These are phyloP conservation scores for Mellilla xanthometata DNA, from an alignment of 2,888 invertebrate species.

Conservation along the genomic window DNA sequence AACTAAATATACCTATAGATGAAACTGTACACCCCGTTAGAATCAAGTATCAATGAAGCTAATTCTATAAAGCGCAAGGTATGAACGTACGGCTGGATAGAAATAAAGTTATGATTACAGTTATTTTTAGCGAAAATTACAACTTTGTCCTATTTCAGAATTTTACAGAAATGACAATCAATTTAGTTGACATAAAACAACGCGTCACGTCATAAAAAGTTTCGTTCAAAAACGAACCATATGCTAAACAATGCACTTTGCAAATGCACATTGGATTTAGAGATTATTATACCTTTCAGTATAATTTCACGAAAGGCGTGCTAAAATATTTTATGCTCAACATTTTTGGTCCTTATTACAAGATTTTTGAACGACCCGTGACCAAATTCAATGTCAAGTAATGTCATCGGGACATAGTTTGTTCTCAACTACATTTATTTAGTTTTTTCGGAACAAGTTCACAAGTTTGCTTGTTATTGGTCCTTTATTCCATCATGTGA, in stretches of 20 bases:
- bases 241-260: no score
- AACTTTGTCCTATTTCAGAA: constrained; percentile 44
- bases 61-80: constrained; percentile 43
- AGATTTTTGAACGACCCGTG: neutral
- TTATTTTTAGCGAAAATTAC: constrained; percentile 31
- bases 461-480: neutral
- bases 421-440: constrained; percentile 20
- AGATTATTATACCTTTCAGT: no score
- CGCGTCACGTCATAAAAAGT: constrained; percentile 62
- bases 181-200: constrained; percentile 65
- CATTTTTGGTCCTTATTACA: no score
- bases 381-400: constrained; percentile 9
- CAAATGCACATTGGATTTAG: no score
- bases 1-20: constrained; percentile 80
- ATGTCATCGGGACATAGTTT: constrained; percentile 5
- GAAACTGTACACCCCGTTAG: constrained; percentile 55
- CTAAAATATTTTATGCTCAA: no score
- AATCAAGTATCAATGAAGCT: constrained; percentile 41
- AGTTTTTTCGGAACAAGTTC: no score
- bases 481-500: neutral
- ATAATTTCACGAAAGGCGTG: no score
- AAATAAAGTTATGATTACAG: constrained; percentile 15
- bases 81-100: neutral
- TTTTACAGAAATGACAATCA: constrained; percentile 42
- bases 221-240: constrained; percentile 40